phyloP scores from a whole-genome alignment of 2,888 invertebrate genomes.

The Laothoe populi region DNA sequence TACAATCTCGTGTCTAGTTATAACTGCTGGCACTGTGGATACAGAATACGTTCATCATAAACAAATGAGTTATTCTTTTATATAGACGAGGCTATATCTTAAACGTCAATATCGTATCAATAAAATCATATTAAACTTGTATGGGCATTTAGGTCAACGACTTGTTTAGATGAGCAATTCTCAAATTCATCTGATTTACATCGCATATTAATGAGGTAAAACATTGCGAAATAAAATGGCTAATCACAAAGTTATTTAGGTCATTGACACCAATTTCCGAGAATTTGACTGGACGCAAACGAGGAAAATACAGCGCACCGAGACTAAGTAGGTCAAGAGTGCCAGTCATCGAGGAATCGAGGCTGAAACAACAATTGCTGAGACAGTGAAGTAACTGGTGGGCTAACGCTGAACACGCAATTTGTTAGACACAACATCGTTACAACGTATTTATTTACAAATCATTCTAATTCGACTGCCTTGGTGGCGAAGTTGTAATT shows the following conservation, averaged over 20 bases:
- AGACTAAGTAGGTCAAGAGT: slow-evolving; percentile 64
- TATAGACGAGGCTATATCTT: slow-evolving; percentile 67
- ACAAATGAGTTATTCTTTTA: slow-evolving; percentile 35
- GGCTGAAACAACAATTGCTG: slow-evolving; percentile 60
- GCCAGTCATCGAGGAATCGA: slow-evolving; percentile 50
- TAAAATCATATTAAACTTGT: slow-evolving; percentile 63
- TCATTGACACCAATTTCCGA: slow-evolving; percentile 76
- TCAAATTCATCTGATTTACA: neutral
- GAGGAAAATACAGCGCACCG: slow-evolving; percentile 67
- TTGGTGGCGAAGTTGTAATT: too few species aligned
- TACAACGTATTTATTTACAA: slow-evolving; percentile 5
- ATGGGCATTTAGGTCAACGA: slow-evolving; percentile 73
- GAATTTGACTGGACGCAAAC: slow-evolving; percentile 59
- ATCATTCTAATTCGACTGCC: neutral
- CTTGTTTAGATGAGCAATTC: slow-evolving; percentile 38
- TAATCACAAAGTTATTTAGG: slow-evolving; percentile 54
- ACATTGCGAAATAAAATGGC: slow-evolving; percentile 5
- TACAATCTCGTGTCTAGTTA: slow-evolving; percentile 51
- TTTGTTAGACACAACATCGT: slow-evolving; percentile 13
- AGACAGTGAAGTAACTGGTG: slow-evolving; percentile 52
- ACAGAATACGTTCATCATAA: slow-evolving; percentile 32
- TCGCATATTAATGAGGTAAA: neutral
- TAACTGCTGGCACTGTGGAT: slow-evolving; percentile 45
- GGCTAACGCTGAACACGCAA: slow-evolving; percentile 37
- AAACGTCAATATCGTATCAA: slow-evolving; percentile 63